phyloP scores from a whole-genome alignment of 2,888 invertebrate species.

The Dynastes tityus region DNA sequence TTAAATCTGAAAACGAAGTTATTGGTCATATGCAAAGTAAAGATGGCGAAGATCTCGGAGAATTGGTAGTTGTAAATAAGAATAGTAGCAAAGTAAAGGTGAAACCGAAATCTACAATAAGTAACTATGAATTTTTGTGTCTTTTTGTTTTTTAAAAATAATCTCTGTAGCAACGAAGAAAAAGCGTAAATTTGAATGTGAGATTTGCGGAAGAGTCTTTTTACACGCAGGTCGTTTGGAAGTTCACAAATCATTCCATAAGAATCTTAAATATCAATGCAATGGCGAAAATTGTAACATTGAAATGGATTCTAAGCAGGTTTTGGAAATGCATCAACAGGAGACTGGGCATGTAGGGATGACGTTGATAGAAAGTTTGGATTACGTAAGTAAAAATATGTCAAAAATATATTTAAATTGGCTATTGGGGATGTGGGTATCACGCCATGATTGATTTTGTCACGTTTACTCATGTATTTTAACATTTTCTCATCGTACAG shows the following conservation, averaged over 20 bases:
- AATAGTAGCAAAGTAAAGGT: constrained; percentile 55
- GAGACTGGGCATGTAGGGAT: constrained; percentile 73
- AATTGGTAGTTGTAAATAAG: constrained; percentile 76
- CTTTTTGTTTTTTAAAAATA: constrained; percentile 37
- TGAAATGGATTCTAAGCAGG: constrained; percentile 70
- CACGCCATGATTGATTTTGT: too few species aligned
- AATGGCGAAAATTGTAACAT: constrained; percentile 59
- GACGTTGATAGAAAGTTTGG: constrained; percentile 68
- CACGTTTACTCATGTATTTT: too few species aligned
- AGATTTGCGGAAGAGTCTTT: constrained; percentile 73
- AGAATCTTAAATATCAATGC: constrained; percentile 77
- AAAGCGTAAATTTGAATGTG: constrained; percentile 69
- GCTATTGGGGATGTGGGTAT: too few species aligned
- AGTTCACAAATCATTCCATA: constrained; percentile 76
- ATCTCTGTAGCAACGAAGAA: constrained; percentile 38
- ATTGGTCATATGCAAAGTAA: constrained; percentile 80
- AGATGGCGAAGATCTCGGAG: constrained; percentile 75
- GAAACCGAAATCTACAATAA: constrained; percentile 53
- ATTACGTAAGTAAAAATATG: constrained; percentile 59
- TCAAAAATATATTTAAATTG: too few species aligned
- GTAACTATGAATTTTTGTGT: constrained; percentile 56
- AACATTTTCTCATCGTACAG: too few species aligned
- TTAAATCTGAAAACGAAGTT: constrained; percentile 69
- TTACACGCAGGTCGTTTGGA: constrained; percentile 71
- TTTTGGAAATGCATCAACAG: constrained; percentile 75